A percentile compares a stretch with the other conserved stretches of the same genome.
These are phyloP conservation scores for Diabrotica balteata DNA, from an alignment of 2,888 invertebrate species.

Conservation along the genomic window DNA sequence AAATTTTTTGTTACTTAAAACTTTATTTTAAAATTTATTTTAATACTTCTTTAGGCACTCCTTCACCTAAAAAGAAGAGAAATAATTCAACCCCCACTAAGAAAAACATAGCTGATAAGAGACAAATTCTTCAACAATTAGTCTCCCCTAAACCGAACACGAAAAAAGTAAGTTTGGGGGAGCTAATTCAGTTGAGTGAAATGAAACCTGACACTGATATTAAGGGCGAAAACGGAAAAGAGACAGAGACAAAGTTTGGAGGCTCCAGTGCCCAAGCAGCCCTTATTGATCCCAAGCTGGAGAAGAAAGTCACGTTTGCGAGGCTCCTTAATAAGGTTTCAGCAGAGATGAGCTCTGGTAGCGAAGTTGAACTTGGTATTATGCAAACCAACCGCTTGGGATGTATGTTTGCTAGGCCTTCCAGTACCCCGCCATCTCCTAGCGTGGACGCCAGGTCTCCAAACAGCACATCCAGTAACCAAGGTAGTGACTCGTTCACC, in stretches of 20 bases:
- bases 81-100: constrained; percentile 82
- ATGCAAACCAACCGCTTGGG: constrained; percentile 56
- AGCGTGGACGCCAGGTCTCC: constrained; percentile 69
- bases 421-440: constrained; percentile 71
- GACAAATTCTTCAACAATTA: constrained; percentile 79
- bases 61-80: constrained; percentile 79
- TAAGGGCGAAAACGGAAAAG: constrained; percentile 51
- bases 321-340: constrained; percentile 73
- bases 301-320: constrained; percentile 82
- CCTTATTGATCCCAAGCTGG: constrained; percentile 72
- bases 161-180: constrained; percentile 73
- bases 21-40: no score
- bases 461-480: constrained; percentile 77
- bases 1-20: no score
- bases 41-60: constrained; percentile 66
- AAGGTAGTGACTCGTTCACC: constrained; percentile 79
- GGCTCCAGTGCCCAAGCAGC: constrained; percentile 64
- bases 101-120: constrained; percentile 77
- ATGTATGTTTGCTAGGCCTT: constrained; percentile 59
- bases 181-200: constrained; percentile 77
- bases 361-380: constrained; percentile 69
- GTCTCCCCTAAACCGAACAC: constrained; percentile 72
- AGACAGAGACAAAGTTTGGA: constrained; percentile 68
- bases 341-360: constrained; percentile 79
- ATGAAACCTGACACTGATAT: constrained; percentile 58